These are phyloP conservation scores for Tipula helvola DNA, from an alignment of 2,888 invertebrate species.

Conservation along the genomic window DNA sequence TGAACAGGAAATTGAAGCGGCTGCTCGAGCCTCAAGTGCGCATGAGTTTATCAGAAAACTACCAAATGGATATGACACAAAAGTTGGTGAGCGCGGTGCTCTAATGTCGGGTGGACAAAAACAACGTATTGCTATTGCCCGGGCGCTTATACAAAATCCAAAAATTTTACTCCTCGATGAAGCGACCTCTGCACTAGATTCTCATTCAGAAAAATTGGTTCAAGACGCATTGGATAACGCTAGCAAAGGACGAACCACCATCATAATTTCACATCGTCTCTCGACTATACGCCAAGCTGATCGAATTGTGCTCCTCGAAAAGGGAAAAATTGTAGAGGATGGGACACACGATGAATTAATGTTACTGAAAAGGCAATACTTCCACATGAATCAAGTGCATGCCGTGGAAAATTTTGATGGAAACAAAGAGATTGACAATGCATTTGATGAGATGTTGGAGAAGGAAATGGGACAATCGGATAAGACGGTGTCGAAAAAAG, in stretches of 20 bases:
- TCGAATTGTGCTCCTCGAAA: constrained; percentile 55
- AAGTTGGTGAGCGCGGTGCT: constrained; percentile 67
- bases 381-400: constrained; percentile 45
- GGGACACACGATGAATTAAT: constrained; percentile 64
- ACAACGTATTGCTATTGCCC: constrained; percentile 73
- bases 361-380: constrained; percentile 49
- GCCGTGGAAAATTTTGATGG: constrained; percentile 17
- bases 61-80: constrained; percentile 62
- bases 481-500: background rate
- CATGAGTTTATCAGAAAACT: constrained; percentile 62
- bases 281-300: constrained; percentile 60
- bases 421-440: background rate
- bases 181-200: constrained; percentile 75
- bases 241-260: constrained; percentile 57
- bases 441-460: background rate
- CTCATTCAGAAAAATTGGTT: constrained; percentile 66
- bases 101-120: constrained; percentile 77
- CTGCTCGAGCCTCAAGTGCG: constrained; percentile 62
- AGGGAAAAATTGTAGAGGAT: constrained; percentile 57
- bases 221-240: constrained; percentile 70
- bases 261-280: constrained; percentile 62
- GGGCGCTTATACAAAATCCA: constrained; percentile 66
- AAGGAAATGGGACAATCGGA: background rate
- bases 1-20: constrained; percentile 54
- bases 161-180: constrained; percentile 66